Conservation (phyloP, 2,888 invertebrate species). For the Thymelicus acteon region DNA sequence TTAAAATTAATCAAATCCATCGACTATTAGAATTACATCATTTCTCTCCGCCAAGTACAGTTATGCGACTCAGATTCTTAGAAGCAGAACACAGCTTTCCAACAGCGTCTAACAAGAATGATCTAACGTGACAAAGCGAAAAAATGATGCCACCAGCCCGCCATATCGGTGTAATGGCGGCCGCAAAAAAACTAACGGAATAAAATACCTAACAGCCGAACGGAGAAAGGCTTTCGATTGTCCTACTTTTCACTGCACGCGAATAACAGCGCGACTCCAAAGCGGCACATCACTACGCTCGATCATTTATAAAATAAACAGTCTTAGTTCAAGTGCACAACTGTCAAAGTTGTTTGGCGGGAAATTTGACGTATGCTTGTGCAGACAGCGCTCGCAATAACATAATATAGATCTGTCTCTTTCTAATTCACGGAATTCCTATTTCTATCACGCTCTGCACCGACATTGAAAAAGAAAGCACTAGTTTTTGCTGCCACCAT, state of each 20-base stretch:
- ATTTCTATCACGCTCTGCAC: constrained; percentile 56
- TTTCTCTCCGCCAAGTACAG: constrained; percentile 67
- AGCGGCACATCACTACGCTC: constrained; percentile 63
- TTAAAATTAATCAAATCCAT: constrained; percentile 46
- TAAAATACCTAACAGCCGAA: constrained; percentile 80
- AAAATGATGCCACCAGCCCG: constrained; percentile 80
- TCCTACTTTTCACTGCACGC: constrained; percentile 82
- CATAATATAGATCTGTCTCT: constrained; percentile 60
- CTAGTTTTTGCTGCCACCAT: constrained; percentile 70
- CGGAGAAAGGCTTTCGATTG: constrained; percentile 85
- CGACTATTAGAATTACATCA: constrained; percentile 72
- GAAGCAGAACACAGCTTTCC: constrained; percentile 77
- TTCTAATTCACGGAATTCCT: constrained; percentile 54
- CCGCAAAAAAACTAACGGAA: constrained; percentile 84
- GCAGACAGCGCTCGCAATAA: constrained; percentile 64
- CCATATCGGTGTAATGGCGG: constrained; percentile 79
- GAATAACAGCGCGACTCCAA: constrained; percentile 64
- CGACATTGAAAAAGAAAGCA: constrained; percentile 85
- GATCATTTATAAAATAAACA: constrained; percentile 54
- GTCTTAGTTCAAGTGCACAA: constrained; percentile 60
- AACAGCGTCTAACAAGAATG: constrained; percentile 79
- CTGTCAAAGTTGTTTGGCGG: constrained; percentile 65
- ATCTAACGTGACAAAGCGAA: constrained; percentile 84
- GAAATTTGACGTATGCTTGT: constrained; percentile 61
- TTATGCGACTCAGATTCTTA: constrained; percentile 74